Evolutionary conservation across 1,140 invertebrate genomes (phyloP).

Genomic region (Ylistrum balloti): DNA sequence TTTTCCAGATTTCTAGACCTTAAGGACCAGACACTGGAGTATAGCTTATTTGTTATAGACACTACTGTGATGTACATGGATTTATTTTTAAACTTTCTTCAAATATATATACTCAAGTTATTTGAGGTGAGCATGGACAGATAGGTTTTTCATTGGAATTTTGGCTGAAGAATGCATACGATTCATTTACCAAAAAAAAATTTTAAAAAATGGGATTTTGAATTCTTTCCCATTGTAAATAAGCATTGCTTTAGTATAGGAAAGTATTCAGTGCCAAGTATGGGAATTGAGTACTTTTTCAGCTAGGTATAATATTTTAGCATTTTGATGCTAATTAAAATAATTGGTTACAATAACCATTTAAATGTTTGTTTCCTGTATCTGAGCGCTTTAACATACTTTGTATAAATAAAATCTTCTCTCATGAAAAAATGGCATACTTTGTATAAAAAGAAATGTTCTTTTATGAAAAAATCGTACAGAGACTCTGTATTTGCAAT

Average conservation of each 20-base stretch:
- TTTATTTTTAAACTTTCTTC: background rate
- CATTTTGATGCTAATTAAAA: no score
- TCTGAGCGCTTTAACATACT: no score
- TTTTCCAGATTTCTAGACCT: background rate
- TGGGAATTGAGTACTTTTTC: no score
- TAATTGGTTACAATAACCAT: no score
- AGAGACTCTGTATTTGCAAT: no score
- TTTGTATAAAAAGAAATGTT: no score
- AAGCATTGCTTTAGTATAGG: background rate
- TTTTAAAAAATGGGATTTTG: background rate
- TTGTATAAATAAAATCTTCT: no score
- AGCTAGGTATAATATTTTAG: no score
- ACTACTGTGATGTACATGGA: background rate
- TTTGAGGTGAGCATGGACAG: background rate
- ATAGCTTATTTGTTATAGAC: background rate
- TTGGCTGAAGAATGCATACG: background rate
- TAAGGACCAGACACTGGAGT: background rate
- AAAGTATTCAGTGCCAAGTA: no score
- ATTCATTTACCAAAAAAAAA: background rate
- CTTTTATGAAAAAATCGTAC: no score
- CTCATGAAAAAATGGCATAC: no score
- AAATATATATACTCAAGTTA: background rate
- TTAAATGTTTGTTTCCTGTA: no score
- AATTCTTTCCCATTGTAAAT: background rate
- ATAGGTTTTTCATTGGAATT: background rate